Base-by-base conservation (phyloP, 2,888 invertebrate species). In the Tanaodytes sp. region DNA sequence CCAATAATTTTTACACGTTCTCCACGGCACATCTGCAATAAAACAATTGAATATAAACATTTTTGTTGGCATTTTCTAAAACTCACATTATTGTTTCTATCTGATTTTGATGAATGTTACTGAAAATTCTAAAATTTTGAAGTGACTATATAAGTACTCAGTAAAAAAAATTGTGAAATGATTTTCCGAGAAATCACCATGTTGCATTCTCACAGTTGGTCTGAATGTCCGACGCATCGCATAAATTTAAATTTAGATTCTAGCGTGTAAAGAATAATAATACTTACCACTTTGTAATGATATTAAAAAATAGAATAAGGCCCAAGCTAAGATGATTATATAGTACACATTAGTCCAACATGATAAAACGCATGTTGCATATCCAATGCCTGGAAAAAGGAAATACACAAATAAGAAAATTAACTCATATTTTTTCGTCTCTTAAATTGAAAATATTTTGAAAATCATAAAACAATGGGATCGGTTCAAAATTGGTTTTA, bases 291-390 rank as follows among this genome's bases (percentile, higher is more conserved):
- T 86, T 85, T 93, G 87, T 88, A 94, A 90, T 8, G 95, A 95
- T 93, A 94, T 94, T 86, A 96, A 94, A 87, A 98, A 95, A 85
- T 99, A 99, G 87, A 96, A 98, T 76, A 98, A 92, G 0, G 97
- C 98, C 98, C 98, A 99, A 0, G 97, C 95, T 65, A 99, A 89
- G 74, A 99, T 96, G n/a, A 99, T 97, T 78, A 99, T 98, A 88
- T 99, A 99, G 87, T 98, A 99, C 57, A 97, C 93, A 85, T 99
- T 98, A 91, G 98, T 94, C 98, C 98, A 99, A 84, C 97, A 97
- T 0, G 98, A 97, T 96, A 98, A 97, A 4, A 99, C 96, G 0
- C 97, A 97, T 0, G 98, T 97, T 1, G 98, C 98, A 83, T 98
- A 98, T 1, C 99, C 98, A 79, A 99, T 98, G 73, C 65, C 65